These are phyloP conservation scores for Drosophila gunungcola DNA, from an alignment of 1,140 invertebrate genomes.

Conservation along the genomic window DNA sequence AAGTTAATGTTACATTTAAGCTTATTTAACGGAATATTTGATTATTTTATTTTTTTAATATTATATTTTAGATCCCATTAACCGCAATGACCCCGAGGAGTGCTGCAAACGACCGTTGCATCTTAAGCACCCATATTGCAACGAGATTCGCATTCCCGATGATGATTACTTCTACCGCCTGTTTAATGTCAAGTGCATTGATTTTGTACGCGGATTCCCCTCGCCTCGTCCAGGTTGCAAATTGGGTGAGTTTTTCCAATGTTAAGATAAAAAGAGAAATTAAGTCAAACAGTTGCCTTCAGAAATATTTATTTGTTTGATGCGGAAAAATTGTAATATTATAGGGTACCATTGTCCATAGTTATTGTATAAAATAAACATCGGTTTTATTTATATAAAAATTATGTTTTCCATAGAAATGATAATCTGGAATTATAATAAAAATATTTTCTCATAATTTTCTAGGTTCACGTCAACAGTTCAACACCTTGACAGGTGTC, in stretches of 20 bases:
- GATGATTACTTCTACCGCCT: conserved; percentile 96
- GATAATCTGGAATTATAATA: too few species aligned
- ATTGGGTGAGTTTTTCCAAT: conserved; percentile 86
- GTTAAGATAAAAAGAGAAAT: neutral
- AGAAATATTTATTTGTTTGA: too few species aligned
- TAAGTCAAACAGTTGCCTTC: too few species aligned
- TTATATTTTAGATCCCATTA: conserved; percentile 88
- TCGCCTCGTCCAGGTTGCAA: conserved; percentile 92
- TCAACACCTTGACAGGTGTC: conserved; percentile 93
- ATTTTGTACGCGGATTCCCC: conserved; percentile 95
- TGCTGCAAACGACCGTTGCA: conserved; percentile 92
- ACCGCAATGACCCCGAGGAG: conserved; percentile 94
- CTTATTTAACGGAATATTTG: too few species aligned
- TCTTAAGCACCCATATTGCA: conserved; percentile 95
- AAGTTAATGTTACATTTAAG: too few species aligned
- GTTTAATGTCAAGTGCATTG: conserved; percentile 93
- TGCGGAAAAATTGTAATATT: too few species aligned
- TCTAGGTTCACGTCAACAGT: conserved; percentile 90
- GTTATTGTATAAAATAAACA: too few species aligned
- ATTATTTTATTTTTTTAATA: neutral
- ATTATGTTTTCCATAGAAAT: neutral
- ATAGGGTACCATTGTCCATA: too few species aligned
- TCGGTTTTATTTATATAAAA: neutral
- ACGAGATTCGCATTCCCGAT: conserved; percentile 94
- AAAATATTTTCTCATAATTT: too few species aligned